These are phyloP conservation scores for Lynx canadensis DNA, from an alignment of 2,113 vertebrate genomes.

Conservation along the genomic window DNA sequence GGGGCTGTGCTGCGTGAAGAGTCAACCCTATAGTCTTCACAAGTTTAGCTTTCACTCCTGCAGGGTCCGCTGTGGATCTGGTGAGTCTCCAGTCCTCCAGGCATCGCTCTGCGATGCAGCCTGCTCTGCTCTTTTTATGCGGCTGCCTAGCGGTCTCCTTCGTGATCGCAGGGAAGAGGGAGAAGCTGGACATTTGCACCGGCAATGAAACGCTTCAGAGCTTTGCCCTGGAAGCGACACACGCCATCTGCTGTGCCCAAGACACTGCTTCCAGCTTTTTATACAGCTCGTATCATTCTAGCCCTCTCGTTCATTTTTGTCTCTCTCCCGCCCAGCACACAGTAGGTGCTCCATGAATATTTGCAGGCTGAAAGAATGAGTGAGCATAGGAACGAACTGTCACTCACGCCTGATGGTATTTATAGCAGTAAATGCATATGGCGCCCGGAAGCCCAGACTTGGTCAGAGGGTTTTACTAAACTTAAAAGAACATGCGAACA, in stretches of 20 bases:
- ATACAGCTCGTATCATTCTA: not conserved
- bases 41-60: not conserved
- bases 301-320: not conserved
- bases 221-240: not conserved
- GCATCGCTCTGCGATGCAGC: not conserved
- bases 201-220: not conserved
- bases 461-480: not conserved
- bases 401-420: not conserved
- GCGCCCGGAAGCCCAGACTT: not conserved
- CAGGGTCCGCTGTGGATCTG: rapidly evolving
- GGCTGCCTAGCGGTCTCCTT: not conserved
- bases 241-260: not conserved
- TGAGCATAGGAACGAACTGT: not conserved
- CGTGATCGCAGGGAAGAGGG: not conserved
- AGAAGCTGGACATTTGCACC: not conserved
- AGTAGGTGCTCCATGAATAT: not conserved
- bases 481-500: not conserved
- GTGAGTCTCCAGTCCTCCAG: not conserved
- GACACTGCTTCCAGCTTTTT: not conserved
- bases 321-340: not conserved
- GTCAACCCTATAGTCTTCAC: not conserved
- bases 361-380: not conserved
- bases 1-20: not conserved
- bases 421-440: rapidly evolving
- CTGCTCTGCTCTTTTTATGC: not conserved